phyloP scores from a whole-genome alignment of 2,113 vertebrate species.

The Phainopepla nitens region DNA sequence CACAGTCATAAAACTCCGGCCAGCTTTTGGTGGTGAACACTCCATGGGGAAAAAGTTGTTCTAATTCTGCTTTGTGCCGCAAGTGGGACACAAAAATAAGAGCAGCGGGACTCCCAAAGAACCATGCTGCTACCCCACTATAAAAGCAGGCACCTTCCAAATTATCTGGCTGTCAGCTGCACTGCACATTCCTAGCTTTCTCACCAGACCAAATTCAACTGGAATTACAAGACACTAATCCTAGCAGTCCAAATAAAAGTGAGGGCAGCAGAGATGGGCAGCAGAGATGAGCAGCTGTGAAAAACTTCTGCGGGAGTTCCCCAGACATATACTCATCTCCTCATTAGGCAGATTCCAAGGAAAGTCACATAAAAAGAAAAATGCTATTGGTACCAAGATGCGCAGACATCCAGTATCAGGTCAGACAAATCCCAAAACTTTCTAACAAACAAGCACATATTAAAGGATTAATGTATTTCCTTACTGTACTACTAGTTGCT shows the following conservation, averaged over 20 bases:
- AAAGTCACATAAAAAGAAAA: background rate
- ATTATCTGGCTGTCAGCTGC: background rate
- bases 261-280: background rate
- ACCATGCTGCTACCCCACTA: background rate
- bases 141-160: background rate
- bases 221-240: background rate
- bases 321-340: background rate
- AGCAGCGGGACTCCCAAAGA: background rate
- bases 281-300: background rate
- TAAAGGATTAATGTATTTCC: conserved; percentile 43
- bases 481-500: conserved; percentile 92
- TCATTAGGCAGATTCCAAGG: background rate
- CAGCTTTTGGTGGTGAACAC: background rate
- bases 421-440: background rate
- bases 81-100: background rate
- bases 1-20: background rate
- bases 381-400: background rate
- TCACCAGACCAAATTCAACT: background rate
- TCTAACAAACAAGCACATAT: background rate
- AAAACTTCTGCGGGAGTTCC: background rate
- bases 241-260: background rate
- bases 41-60: background rate
- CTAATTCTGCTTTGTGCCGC: background rate
- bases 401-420: background rate
- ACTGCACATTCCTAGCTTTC: background rate